Evolutionary conservation across 2,888 invertebrate species (phyloP), one percentile per base, ranked within the genome.

Genomic region (Heliconius erato): DNA sequence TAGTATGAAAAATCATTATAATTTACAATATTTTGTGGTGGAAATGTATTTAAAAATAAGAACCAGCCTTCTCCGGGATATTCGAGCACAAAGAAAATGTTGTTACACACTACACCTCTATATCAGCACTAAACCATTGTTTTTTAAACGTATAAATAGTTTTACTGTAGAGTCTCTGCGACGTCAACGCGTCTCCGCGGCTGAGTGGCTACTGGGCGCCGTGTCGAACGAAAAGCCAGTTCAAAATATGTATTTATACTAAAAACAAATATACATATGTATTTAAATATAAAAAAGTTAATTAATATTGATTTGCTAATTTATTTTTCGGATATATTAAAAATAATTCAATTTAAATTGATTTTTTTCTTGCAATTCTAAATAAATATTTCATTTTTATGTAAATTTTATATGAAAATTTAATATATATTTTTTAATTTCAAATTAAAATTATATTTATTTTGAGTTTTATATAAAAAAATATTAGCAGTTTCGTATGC

Each of bases 131-230:
- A 91, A 86, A 90, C 87, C 92, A 93, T 94, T 91, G 87, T 92
- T 90, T 90, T 91, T 87, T 88, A 89, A 91, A 89, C 89, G 89
- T 92, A 90, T 90, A 89, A 89, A 87, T 86, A 87, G 85, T 87
- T 87, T 89, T 88, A 86, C 82, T 88, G 87, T 86, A 81, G 84
- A 88, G 90, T 91, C 92, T 88, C 81, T 88, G 87, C 74, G 92
- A 94, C 95, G 95, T 95, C 94, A 90, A 87, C 90, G 90, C 94
- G 90, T 86, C 83, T 79, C 89, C 94, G 92, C 92, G 93, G 86
- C 91, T 89, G 90, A 86, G 87, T 87, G 88, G 89, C 92, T 91
- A 95, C 95, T 95, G 94, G 92, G 93, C 93, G 92, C 94, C 90
- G 91, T 89, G 88, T 87, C 87, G 88, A 88, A 88, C 86, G 87